Conservation (phyloP, 2,888 invertebrate genomes). For the Byasa hedistus region DNA sequence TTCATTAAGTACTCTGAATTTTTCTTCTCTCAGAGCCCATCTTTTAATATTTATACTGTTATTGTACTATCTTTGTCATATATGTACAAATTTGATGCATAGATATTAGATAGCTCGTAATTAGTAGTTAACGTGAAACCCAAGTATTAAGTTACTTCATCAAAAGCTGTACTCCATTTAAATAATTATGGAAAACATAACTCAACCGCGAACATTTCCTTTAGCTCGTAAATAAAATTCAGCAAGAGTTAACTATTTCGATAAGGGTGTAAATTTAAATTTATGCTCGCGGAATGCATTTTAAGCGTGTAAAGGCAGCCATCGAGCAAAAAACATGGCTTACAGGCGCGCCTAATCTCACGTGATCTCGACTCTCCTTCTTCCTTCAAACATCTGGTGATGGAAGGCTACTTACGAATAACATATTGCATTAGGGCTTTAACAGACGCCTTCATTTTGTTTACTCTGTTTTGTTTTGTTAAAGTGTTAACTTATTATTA, state of each 20-base stretch:
- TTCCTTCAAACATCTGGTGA: conserved; percentile 49
- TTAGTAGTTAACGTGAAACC: no score
- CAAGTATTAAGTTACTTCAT: neutral
- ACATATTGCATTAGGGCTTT: conserved; percentile 18
- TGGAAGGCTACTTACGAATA: conserved; percentile 29
- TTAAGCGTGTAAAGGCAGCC: conserved; percentile 63
- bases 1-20: no score
- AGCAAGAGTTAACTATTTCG: conserved; percentile 63
- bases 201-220: conserved; percentile 48
- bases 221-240: conserved; percentile 62
- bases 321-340: conserved; percentile 62
- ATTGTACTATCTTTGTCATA: no score
- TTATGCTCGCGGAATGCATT: conserved; percentile 70
- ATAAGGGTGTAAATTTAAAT: conserved; percentile 74
- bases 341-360: conserved; percentile 58
- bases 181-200: conserved; percentile 9
- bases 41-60: no score
- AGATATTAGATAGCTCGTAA: no score
- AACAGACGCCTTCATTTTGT: neutral
- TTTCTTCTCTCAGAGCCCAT: no score
- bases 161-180: neutral
- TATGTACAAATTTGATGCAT: no score
- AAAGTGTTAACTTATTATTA: no score
- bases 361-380: conserved; percentile 57
- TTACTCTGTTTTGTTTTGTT: no score